These are phyloP conservation scores for Dendrocincla fuliginosa DNA, from an alignment of 2,797 vertebrate genomes.

Conservation along the genomic window DNA sequence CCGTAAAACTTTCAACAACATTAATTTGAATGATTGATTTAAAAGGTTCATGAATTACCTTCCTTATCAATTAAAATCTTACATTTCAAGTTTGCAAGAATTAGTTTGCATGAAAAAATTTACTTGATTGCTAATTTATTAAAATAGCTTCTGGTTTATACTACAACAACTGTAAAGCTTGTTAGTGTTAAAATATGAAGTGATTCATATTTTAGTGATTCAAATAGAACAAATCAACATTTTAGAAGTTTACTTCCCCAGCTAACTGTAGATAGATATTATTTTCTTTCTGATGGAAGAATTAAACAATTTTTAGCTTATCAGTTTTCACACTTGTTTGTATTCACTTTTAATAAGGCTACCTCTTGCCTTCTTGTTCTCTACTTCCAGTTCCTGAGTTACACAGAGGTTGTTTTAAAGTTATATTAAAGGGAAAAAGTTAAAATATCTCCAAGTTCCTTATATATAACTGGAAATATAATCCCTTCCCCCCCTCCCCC, in stretches of 20 bases:
- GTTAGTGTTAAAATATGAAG: background rate
- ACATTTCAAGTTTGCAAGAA: background rate
- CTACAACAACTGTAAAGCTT: background rate
- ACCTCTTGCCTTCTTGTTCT: background rate
- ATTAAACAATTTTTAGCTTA: background rate
- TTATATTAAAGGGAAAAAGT: background rate
- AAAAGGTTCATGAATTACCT: background rate
- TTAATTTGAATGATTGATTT: background rate
- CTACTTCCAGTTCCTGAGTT: background rate
- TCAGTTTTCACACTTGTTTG: background rate
- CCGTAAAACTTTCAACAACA: background rate
- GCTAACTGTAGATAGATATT: background rate
- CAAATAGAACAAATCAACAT: background rate
- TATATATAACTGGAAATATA: background rate
- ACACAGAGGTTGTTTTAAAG: background rate
- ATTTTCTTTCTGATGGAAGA: background rate
- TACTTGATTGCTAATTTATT: background rate
- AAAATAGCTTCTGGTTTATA: background rate
- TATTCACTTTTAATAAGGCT: background rate
- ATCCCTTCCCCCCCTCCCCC: rapidly evolving
- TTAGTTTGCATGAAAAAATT: background rate
- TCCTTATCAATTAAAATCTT: background rate
- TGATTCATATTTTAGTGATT: background rate
- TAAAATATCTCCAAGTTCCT: background rate
- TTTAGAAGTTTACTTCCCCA: background rate